Evolutionary conservation across 2,797 vertebrate genomes (phyloP).

Genomic region (Euphonia xanthogaster): DNA sequence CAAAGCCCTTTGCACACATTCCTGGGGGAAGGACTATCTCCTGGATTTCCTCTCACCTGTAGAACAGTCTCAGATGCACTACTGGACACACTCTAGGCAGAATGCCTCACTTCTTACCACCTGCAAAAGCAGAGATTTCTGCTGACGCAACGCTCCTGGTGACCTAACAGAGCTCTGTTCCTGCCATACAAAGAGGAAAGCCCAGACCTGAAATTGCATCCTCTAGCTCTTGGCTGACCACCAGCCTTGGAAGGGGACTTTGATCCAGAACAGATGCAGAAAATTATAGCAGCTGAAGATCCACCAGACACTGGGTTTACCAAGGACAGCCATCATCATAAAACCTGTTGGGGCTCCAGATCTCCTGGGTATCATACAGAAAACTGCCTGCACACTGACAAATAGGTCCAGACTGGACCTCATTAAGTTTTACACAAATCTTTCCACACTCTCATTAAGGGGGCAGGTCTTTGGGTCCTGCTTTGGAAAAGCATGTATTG

Average conservation of each 20-base stretch:
- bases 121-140: neutral
- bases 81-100: no score
- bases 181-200: neutral
- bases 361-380: neutral
- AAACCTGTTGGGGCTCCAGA: neutral
- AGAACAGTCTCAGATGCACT: neutral
- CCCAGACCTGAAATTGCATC: neutral
- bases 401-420: neutral
- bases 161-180: neutral
- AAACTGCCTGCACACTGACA: neutral
- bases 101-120: neutral
- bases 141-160: neutral
- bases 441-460: neutral
- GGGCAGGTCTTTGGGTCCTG: neutral
- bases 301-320: neutral
- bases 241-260: neutral
- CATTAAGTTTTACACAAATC: neutral
- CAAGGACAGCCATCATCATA: neutral
- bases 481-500: neutral
- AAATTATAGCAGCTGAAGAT: neutral
- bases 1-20: neutral
- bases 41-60: neutral
- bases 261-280: neutral
- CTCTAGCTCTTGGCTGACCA: neutral
- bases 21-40: neutral